Evolutionary conservation across 2,888 invertebrate genomes (phyloP), one percentile per base, ranked within the genome.

Genomic region (Volucella inanis): DNA sequence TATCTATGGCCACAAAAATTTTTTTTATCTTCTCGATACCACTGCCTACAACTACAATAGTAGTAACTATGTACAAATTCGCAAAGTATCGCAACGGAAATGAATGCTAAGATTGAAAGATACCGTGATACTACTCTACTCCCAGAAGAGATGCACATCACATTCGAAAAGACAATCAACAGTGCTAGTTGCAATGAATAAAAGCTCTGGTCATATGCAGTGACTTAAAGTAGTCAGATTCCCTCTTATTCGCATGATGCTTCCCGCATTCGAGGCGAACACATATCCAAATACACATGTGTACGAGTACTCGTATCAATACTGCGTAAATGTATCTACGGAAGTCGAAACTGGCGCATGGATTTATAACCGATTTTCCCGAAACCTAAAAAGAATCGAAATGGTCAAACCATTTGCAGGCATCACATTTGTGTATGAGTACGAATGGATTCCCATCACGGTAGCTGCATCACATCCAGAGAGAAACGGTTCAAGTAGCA

Each of bases 321-420:
- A 50, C 43, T 49, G 31, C 9, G 49, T 74, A 14, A 52, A 65
- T 71, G 54, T 43, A 61, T 67, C 75, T 71, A 15, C 85, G 85
- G 85, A 85, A 85, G 72, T 72, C 55, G 47, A 77, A 81, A 76
- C 81, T 85, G 39, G 76, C 72, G 76, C 81, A 81, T 59, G 47
- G 72, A 85, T 62, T 85, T 77, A 77, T 43, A 71, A 57, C 81
- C 67, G 45, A 76, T 72, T 59, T 71, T 68, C 55, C 43, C 50
- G 31, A 31, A 31, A 31, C 62, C 59, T 2, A 80, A 78, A 79
- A 65, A 79, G 83, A 79, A 79, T 65, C 59, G 70, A 49, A 49
- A 22, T 45, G 55, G 18, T 62, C 41, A 71, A 61, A 65, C 70
- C 47, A 71, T 62, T 49, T 43, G 38, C 15, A 43, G 14, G 45